Conservation (phyloP, 2,113 vertebrate genomes). For the Megaceryle maxima region DNA sequence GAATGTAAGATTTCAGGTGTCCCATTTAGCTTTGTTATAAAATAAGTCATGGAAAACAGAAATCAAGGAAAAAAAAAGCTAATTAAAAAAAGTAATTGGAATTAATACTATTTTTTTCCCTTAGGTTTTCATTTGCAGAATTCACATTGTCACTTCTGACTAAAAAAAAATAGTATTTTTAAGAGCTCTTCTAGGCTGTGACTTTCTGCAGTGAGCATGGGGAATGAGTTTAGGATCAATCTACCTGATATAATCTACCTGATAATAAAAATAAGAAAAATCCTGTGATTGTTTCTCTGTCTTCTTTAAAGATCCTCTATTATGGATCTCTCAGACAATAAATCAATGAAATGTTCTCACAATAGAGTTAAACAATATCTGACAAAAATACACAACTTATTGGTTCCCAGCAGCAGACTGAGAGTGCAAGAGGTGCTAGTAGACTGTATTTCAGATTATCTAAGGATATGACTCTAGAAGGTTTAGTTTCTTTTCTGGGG, state of each 20-base stretch:
- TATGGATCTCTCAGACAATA: background rate
- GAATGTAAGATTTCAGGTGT: background rate
- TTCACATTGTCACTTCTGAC: background rate
- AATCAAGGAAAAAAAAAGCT: background rate
- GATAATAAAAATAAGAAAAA: background rate
- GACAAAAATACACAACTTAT: background rate
- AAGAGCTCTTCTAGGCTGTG: background rate
- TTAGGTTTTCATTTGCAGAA: background rate
- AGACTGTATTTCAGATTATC: background rate
- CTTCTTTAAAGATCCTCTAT: background rate
- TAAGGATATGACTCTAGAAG: background rate
- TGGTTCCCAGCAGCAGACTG: background rate
- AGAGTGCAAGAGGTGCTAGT: accelerated
- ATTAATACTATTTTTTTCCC: background rate
- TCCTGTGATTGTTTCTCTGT: background rate
- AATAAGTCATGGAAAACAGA: background rate
- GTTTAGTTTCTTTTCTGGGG: too few species aligned
- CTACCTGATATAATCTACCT: background rate
- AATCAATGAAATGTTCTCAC: background rate
- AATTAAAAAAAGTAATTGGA: background rate
- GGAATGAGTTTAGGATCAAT: background rate
- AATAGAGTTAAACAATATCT: background rate
- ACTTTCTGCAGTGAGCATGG: background rate
- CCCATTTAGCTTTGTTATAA: background rate
- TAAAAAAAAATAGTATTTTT: background rate